Conservation (phyloP, 2,797 vertebrate species). For the Karalla daura region DNA sequence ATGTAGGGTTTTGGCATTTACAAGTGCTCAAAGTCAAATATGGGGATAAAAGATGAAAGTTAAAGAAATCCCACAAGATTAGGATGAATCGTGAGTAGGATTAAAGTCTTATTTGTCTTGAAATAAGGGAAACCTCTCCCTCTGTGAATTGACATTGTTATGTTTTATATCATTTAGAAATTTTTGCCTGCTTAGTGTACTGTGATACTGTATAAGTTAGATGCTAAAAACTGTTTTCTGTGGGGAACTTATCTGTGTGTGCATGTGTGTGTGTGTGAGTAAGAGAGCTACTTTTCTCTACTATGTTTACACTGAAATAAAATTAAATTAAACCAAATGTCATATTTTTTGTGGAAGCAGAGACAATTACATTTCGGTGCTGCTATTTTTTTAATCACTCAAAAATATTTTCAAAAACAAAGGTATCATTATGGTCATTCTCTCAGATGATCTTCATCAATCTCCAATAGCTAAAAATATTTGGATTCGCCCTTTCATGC, state of each 20-base stretch:
- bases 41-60: constrained; percentile 39
- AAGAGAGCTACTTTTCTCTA: not conserved
- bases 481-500: not conserved
- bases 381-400: not conserved
- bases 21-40: constrained; percentile 61
- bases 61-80: constrained; percentile 23
- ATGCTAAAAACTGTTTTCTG: not conserved
- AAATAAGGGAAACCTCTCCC: not conserved
- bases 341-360: too few relatives aligned
- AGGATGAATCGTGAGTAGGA: not conserved
- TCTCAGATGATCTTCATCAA: too few relatives aligned
- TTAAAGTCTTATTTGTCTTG: not conserved
- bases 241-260: not conserved
- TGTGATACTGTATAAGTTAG: not conserved
- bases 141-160: not conserved
- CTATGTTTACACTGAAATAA: too few relatives aligned
- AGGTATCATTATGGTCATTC: too few relatives aligned
- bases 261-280: not conserved
- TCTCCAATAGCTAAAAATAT: too few relatives aligned
- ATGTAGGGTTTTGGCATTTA: constrained; percentile 80
- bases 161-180: not conserved
- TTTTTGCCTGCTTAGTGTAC: not conserved
- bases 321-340: too few relatives aligned
- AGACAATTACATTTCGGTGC: too few relatives aligned
- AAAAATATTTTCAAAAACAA: not conserved